Evolutionary conservation across 2,797 vertebrate genomes (phyloP).

Genomic region (Falco peregrinus): DNA sequence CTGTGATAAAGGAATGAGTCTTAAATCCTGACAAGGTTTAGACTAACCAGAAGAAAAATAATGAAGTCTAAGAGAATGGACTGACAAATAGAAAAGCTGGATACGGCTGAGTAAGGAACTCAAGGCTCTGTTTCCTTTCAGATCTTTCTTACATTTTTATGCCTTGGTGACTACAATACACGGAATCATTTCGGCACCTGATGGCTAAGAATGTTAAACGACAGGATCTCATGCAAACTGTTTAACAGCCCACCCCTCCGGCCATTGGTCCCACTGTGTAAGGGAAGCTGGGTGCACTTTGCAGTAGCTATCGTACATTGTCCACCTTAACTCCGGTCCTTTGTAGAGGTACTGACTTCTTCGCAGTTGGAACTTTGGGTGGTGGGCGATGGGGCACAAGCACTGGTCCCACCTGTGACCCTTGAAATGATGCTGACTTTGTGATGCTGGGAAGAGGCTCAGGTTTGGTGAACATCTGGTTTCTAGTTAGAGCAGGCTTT

Average conservation of each 20-base stretch:
- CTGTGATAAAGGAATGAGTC: background rate
- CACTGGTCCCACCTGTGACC: background rate
- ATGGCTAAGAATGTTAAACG: background rate
- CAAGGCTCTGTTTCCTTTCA: background rate
- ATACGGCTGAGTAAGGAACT: background rate
- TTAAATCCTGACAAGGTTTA: background rate
- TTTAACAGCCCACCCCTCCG: background rate
- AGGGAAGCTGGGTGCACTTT: background rate
- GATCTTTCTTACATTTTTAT: background rate
- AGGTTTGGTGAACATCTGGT: constrained; percentile 33
- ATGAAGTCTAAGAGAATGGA: background rate
- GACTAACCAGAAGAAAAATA: background rate
- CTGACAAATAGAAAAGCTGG: background rate
- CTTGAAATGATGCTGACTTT: constrained; percentile 31
- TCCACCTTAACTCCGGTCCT: constrained; percentile 37
- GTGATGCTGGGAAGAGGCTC: constrained; percentile 14
- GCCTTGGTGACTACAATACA: background rate
- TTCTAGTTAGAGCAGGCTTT: constrained; percentile 31
- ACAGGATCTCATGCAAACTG: background rate
- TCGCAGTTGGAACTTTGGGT: constrained; percentile 75
- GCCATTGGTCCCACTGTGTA: background rate
- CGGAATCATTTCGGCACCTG: background rate
- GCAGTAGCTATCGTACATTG: constrained; percentile 58
- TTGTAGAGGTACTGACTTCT: constrained; percentile 72
- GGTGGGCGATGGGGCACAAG: constrained; percentile 75